These are phyloP conservation scores for Zeus faber DNA, from an alignment of 2,113 vertebrate species.

Conservation along the genomic window DNA sequence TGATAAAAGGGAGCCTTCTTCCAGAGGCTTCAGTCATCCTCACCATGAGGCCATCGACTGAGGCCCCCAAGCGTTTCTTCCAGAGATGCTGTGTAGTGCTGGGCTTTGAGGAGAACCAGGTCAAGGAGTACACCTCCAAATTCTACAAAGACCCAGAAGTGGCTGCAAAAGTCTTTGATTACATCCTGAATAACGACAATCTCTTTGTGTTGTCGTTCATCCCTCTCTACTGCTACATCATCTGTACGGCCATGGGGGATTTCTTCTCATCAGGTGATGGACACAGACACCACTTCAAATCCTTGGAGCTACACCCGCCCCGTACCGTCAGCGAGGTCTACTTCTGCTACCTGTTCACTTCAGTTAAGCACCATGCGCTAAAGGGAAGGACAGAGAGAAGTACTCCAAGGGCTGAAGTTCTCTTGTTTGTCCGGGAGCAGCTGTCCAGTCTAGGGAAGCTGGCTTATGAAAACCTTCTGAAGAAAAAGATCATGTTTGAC, in stretches of 20 bases:
- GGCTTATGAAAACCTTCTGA: constrained; percentile 60
- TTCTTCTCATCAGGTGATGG: constrained; percentile 47
- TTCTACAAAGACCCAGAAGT: constrained; percentile 58
- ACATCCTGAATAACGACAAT: constrained; percentile 58
- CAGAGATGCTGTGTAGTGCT: constrained; percentile 64
- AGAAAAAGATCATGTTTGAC: constrained; percentile 61
- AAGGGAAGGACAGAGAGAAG: constrained; percentile 34
- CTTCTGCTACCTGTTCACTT: constrained; percentile 61
- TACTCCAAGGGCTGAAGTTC: constrained; percentile 39
- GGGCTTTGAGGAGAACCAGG: constrained; percentile 66
- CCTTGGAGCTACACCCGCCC: constrained; percentile 58
- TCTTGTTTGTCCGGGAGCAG: constrained; percentile 44
- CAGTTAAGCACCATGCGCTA: constrained; percentile 53
- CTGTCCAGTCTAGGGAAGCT: constrained; percentile 58
- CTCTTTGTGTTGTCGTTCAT: constrained; percentile 70
- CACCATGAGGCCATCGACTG: constrained; percentile 56
- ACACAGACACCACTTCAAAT: constrained; percentile 1
- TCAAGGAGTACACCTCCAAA: constrained; percentile 61
- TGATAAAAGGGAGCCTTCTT: constrained; percentile 62
- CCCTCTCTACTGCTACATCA: constrained; percentile 72
- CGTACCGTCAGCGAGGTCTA: constrained; percentile 71
- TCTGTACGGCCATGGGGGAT: constrained; percentile 62
- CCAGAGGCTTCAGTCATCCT: constrained; percentile 60
- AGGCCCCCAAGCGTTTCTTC: constrained; percentile 55
- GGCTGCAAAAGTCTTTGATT: constrained; percentile 52